Base-by-base conservation (phyloP, 2,797 vertebrate species). In the Cercopithecus mitis region DNA sequence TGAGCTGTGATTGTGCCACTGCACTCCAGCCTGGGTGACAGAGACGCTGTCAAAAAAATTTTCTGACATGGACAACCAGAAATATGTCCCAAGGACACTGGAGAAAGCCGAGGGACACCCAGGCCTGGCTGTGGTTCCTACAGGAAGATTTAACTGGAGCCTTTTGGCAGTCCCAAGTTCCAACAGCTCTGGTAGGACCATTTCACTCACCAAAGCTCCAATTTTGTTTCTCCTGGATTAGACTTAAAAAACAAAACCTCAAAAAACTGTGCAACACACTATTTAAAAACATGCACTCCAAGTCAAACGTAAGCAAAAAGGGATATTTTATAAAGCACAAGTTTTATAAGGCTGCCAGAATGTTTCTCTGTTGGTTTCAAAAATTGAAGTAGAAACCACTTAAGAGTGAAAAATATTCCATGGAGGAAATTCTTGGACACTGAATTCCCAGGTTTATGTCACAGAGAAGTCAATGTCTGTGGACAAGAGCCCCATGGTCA, bases 331-430 rank as follows among this genome's bases (percentile, higher is more conserved):
- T 92, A 55, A 97, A 96, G 79, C 43, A 73, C 13, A 72, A 73
- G 79, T 79, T 97, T 97, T 97, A 83, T 93, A 94, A 91, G 45
- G 75, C 88, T 88, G 95, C 95, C 96, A 97, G 82, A 93, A 86
- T 55, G 17, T 93, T 98, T 93, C 96, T 96, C 81, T 0, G 11
- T 33, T 64, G 76, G 76, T 73, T 97, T 97, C 88, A 72, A 95
- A 95, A 94, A 55, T 25, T 80, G 84, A 96, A 97, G 90, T 73
- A 70, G 94, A 96, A 97, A 90, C 67, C 75, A 96, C 91, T 95
- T 85, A 55, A 91, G 91, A 93, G 73, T 82, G 77, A 96, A 97
- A 96, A 97, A 90, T 70, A 96, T 97, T 94, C 94, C 87, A 25
- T 17, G 57, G 92, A 97, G 92, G 94, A 91, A 92, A 91, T 95